These are phyloP conservation scores for Eupeodes latifasciatus DNA, from an alignment of 2,888 invertebrate species.

Conservation along the genomic window DNA sequence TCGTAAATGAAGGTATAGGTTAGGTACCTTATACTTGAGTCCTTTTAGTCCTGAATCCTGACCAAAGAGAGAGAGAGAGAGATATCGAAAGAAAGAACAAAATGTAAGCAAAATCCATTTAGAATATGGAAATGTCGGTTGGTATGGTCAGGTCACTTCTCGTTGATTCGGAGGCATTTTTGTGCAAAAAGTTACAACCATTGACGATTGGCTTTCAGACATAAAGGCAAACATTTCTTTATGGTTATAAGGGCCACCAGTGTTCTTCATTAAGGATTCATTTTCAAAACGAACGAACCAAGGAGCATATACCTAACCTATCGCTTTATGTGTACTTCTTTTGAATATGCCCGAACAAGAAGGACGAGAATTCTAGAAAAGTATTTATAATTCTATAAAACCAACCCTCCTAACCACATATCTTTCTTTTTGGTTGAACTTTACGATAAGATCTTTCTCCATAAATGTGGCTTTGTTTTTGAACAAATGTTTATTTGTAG, in stretches of 20 bases:
- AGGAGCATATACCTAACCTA: not conserved
- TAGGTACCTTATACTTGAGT: no score
- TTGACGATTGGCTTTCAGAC: constrained; percentile 56
- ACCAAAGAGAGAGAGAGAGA: constrained; percentile 28
- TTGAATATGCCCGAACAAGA: not conserved
- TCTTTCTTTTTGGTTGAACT: not conserved
- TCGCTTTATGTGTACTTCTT: not conserved
- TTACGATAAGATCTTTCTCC: not conserved
- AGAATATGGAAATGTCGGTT: constrained; percentile 72
- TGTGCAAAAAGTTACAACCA: constrained; percentile 62
- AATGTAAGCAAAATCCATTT: constrained; percentile 68
- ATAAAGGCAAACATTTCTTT: constrained; percentile 20
- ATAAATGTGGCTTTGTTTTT: constrained; percentile 5
- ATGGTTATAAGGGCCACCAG: constrained; percentile 11
- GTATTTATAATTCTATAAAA: not conserved
- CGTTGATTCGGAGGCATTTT: constrained; percentile 53
- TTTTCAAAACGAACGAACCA: constrained; percentile 8
- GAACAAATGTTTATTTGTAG: not conserved
- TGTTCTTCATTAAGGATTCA: constrained; percentile 56
- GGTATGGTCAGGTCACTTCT: constrained; percentile 66
- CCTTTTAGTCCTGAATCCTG: constrained; percentile 18
- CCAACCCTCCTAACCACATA: not conserved
- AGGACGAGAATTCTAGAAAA: not conserved
- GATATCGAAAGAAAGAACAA: constrained; percentile 43
- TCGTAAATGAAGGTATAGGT: no score